Conservation (phyloP, 2,113 vertebrate genomes). For the Cavia aperea region DNA sequence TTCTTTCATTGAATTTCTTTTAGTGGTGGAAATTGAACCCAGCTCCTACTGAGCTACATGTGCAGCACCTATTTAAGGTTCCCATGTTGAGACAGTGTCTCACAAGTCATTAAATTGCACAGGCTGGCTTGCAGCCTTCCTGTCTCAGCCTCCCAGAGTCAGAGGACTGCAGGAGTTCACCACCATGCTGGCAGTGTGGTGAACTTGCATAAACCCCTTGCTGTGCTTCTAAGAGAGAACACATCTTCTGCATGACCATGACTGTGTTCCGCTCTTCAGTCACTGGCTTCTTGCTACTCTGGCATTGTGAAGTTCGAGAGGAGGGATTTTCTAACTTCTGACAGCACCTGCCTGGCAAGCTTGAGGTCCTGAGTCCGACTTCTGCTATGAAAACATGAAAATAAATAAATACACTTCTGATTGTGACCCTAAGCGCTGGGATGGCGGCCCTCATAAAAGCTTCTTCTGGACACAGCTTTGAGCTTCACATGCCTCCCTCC, state of each 20-base stretch:
- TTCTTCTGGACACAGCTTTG: background rate
- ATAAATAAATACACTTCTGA: background rate
- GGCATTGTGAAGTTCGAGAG: background rate
- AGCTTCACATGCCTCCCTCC: background rate
- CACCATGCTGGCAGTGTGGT: background rate
- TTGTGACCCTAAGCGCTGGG: background rate
- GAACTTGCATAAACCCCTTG: background rate
- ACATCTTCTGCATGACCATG: background rate
- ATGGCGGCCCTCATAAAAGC: background rate
- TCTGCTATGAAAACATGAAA: no score
- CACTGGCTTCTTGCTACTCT: background rate
- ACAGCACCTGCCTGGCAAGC: no score
- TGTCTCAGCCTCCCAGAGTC: background rate
- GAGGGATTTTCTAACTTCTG: no score
- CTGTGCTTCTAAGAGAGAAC: background rate
- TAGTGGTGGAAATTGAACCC: background rate
- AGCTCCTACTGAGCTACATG: background rate
- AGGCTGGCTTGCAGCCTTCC: background rate
- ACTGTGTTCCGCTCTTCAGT: background rate
- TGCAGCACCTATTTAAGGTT: background rate
- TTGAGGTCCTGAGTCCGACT: no score
- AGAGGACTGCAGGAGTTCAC: background rate
- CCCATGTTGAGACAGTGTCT: background rate
- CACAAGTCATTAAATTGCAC: background rate
- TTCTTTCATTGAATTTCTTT: background rate